Base-by-base conservation (phyloP, 2,113 vertebrate genomes). In the Etheostoma cragini region DNA sequence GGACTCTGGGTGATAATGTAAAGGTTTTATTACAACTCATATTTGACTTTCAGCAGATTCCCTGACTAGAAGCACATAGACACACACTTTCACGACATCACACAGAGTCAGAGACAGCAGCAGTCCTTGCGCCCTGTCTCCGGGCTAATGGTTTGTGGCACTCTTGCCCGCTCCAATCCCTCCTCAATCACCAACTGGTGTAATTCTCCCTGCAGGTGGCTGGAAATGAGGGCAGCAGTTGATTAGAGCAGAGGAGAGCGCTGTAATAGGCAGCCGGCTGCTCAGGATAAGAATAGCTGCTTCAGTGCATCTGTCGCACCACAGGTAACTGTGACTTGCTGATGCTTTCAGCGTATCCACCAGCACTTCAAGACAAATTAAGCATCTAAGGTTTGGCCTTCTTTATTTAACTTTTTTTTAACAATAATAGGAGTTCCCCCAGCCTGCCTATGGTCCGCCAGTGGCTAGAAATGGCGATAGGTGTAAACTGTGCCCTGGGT, bases 211-310 rank as follows among this genome's bases (percentile, higher is more conserved):
- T 70, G 78, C 83, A 80, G 88, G 89, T 50, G 75, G 66, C 83
- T 76, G 77, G 80, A 81, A 89, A 89, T 76, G 77, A 86, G 85
- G 81, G 77, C 77, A 82, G 89, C 83, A 69, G 84, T 86, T 87
- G 81, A 92, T 93, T 91, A 81, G 84, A 82, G 47, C 66, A 30
- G 79, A 57, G 78, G 56, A 72, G 66, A 78, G 80, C 0, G 0
- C 52, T 22, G 77, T 83, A 79, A 83, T 35, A 83, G 85, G 80
- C 66, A 56, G 42, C 83, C 22, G 67, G 61, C 71, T 76, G 78
- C 57, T 84, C 15, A 2, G 73, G 77, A 71, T 62, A 45, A 75
- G 85, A 81, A 80, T 78, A 64, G 82, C 74, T 67, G 73, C 81
- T 78, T 57, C 21, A 22, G 66, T 66, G 38, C 56, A 47, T 80